Evolutionary conservation across 2,888 invertebrate species (phyloP).

Genomic region (Plebejus anna): DNA sequence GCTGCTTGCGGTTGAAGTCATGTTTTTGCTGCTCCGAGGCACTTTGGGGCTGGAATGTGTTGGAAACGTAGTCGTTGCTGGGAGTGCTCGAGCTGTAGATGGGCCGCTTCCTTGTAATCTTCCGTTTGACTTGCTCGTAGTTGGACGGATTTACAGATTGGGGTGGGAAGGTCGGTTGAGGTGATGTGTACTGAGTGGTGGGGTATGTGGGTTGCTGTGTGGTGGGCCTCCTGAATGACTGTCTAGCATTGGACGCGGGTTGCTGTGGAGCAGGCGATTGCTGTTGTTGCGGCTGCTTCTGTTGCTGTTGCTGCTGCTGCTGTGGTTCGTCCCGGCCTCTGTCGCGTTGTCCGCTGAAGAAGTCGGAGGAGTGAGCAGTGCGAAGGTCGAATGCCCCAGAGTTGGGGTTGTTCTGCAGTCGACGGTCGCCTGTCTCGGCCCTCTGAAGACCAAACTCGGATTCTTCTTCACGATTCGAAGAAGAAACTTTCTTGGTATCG

Average conservation of each 20-base stretch:
- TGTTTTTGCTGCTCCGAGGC: constrained; percentile 49
- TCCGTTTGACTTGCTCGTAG: constrained; percentile 60
- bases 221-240: constrained; percentile 63
- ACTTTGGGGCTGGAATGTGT: constrained; percentile 46
- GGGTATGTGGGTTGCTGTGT: constrained; percentile 54
- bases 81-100: constrained; percentile 51
- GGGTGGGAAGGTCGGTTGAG: constrained; percentile 45
- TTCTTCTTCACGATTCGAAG: constrained; percentile 82
- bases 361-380: constrained; percentile 87
- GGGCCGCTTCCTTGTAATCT: constrained; percentile 67
- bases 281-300: constrained; percentile 37
- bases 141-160: constrained; percentile 46
- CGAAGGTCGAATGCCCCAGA: constrained; percentile 81
- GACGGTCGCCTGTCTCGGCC: constrained; percentile 82
- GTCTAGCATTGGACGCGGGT: constrained; percentile 46
- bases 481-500: constrained; percentile 82
- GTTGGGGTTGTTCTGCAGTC: constrained; percentile 57
- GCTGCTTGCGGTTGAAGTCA: constrained; percentile 45
- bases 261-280: constrained; percentile 36
- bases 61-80: constrained; percentile 52
- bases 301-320: constrained; percentile 38
- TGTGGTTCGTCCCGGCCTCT: constrained; percentile 66
- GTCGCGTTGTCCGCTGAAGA: constrained; percentile 81
- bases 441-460: constrained; percentile 86
- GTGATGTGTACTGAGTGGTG: constrained; percentile 49